These are phyloP conservation scores for Poecile montanus DNA, from an alignment of 2,797 vertebrate genomes.

Conservation along the genomic window DNA sequence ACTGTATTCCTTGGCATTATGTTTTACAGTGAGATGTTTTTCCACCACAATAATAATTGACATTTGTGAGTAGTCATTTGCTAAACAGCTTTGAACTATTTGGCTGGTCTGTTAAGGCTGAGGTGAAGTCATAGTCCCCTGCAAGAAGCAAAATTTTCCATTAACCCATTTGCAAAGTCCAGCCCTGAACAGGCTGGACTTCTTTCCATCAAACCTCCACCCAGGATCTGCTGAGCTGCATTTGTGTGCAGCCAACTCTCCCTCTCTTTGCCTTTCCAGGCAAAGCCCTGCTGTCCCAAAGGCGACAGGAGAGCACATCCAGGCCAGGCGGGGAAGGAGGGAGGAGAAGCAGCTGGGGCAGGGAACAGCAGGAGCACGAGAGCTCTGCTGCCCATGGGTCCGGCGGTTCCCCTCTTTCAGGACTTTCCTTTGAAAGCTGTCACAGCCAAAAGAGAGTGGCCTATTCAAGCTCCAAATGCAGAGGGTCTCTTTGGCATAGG, in stretches of 20 bases:
- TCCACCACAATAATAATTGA: background rate
- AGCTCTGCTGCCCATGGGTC: background rate
- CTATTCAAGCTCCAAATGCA: constrained; percentile 13
- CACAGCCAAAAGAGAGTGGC: background rate
- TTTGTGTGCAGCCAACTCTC: background rate
- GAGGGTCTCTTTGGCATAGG: background rate
- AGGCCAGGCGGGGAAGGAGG: background rate
- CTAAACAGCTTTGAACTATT: background rate
- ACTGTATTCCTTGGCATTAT: background rate
- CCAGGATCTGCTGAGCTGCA: background rate
- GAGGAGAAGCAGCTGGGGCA: background rate
- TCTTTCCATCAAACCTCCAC: background rate
- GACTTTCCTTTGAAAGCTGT: background rate
- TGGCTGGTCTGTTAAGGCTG: background rate
- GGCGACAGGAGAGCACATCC: background rate
- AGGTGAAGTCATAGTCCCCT: background rate
- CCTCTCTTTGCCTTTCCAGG: background rate
- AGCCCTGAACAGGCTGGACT: background rate
- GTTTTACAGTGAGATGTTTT: background rate
- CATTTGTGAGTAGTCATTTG: background rate
- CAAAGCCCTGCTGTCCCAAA: background rate
- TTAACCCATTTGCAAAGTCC: background rate
- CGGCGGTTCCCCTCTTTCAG: background rate
- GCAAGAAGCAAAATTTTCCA: background rate
- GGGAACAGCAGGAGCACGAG: background rate